These are phyloP conservation scores for Apamea crenata DNA, from an alignment of 2,888 invertebrate species.

Conservation along the genomic window DNA sequence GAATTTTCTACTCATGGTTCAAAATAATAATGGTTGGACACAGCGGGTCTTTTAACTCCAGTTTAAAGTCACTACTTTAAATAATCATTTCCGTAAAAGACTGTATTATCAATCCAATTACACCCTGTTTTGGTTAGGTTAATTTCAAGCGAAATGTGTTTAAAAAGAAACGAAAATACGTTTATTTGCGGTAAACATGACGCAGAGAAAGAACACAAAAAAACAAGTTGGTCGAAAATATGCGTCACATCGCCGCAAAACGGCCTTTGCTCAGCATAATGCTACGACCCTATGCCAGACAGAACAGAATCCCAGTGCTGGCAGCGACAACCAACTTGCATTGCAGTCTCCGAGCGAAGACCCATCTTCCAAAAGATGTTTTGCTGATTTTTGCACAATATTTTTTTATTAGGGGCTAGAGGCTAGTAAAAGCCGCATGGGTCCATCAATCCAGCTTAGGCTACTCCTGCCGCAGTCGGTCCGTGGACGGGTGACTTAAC, in stretches of 20 bases:
- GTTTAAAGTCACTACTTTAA: too few relatives aligned
- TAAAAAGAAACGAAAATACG: not conserved
- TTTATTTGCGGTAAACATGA: not conserved
- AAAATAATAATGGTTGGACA: not conserved
- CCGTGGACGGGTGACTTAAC: not conserved
- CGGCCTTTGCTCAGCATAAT: not conserved
- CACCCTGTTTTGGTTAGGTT: not conserved
- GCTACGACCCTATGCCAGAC: not conserved
- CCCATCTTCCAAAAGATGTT: not conserved
- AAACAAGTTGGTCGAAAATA: not conserved
- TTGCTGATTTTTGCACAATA: not conserved
- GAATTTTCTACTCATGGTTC: conserved; percentile 24
- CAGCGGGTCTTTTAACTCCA: not conserved
- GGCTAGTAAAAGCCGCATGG: not conserved
- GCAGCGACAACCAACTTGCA: not conserved
- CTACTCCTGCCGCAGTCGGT: not conserved
- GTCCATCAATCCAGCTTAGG: not conserved
- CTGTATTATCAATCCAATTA: not conserved
- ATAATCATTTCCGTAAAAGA: too few relatives aligned
- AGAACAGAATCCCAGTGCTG: not conserved
- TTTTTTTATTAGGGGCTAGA: not conserved
- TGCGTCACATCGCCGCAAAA: not conserved
- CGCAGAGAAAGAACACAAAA: not conserved
- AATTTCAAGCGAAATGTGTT: not conserved
- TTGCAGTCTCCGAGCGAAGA: not conserved